phyloP scores from a whole-genome alignment of 2,888 invertebrate genomes.

The Meganola albula region DNA sequence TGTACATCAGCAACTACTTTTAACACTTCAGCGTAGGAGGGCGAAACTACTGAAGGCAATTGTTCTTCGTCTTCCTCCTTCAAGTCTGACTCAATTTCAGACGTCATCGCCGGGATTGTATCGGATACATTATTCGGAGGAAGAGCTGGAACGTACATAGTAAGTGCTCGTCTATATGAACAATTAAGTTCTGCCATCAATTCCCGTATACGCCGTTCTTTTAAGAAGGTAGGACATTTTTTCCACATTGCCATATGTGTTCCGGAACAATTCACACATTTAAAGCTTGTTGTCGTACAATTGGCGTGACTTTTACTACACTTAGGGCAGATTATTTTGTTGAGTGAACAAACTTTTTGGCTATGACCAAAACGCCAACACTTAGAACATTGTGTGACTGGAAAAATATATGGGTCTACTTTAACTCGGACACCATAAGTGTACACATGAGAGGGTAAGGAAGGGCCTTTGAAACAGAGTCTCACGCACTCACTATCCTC shows the following conservation, averaged over 20 bases:
- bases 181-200: conserved; percentile 2
- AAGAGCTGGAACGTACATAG: not conserved
- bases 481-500: not conserved
- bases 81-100: not conserved
- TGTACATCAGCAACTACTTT: too few relatives aligned
- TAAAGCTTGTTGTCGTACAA: not conserved
- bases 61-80: not conserved
- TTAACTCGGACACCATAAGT: not conserved
- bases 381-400: not conserved
- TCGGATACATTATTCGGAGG: not conserved
- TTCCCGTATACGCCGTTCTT: not conserved
- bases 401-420: not conserved
- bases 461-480: not conserved
- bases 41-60: too few relatives aligned
- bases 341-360: not conserved
- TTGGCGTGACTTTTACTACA: not conserved
- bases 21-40: too few relatives aligned
- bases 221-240: not conserved
- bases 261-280: not conserved
- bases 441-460: not conserved
- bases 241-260: not conserved
- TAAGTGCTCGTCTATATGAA: not conserved
- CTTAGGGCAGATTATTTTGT: not conserved
- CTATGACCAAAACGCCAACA: conserved; percentile 1
- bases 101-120: not conserved